Evolutionary conservation across 2,797 vertebrate species (phyloP), one percentile per base, ranked within the genome.

Genomic region (Scarus forsteni): DNA sequence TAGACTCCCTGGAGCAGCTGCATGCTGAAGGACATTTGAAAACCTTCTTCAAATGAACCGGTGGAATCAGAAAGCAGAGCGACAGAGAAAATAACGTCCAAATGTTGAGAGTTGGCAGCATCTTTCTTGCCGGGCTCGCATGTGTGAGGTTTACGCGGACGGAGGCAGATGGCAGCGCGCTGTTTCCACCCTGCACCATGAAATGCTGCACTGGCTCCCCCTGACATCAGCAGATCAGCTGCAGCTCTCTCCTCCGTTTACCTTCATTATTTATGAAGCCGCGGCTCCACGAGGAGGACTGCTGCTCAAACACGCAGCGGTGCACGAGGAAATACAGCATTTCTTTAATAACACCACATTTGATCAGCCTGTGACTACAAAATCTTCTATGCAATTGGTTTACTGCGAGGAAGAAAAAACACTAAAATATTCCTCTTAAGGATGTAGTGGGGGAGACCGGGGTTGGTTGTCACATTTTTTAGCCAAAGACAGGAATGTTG

Each of bases 1-100:
- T 95, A 51, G 98, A 96, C 84, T 98, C 97, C 90, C 95, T 96
- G 88, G 97, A 96, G 87, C 97, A 99, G 93, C 96, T 98, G 95
- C 97, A 99, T 80, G 95, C 91, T 72, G 94, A 92, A 66, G 94
- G 96, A 68, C 97, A 99, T 90, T 94, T 95, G 90, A 89, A 89
- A 54, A 69, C 70, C 75, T 92, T 95, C 91, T 92, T 96, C 64
- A 85, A 69, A 85, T 93, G 87, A 60, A 71, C 94, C 72, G 91
- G 83, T 36, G 86, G 89, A 63, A 83, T 86, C 70, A 96, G 79
- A 77, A 90, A 89, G 70, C 93, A 90, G 69, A 95, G 84, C 60
- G 87, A 69, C 66, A 94, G 70, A 61, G 85, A 67, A 88, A 91
- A 10, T 70, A 94, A 75, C 61, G 89, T 83, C 82, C 90, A 91